Conservation (phyloP, 2,888 invertebrate species). For the Coelinius sp. region DNA sequence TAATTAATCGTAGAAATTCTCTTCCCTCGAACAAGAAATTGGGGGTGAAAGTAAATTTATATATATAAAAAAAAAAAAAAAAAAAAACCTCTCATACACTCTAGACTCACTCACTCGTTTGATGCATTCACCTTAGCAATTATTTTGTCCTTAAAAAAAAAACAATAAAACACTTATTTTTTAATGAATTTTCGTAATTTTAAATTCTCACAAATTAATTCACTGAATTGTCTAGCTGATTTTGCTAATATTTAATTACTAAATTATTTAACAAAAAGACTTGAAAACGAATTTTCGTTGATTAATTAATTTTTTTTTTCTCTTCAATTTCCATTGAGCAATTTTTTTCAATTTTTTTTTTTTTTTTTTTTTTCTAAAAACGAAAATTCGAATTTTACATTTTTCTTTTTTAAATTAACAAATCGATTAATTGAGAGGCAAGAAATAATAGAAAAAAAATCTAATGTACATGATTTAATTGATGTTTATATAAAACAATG, state of each 20-base stretch:
- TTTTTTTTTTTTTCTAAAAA: background rate
- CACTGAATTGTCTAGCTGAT: background rate
- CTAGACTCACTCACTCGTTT: slow-evolving; percentile 40
- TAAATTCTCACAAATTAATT: background rate
- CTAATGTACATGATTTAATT: background rate
- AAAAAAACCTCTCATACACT: slow-evolving; percentile 51
- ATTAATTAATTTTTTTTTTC: background rate
- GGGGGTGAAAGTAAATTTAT: too few species aligned
- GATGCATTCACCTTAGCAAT: slow-evolving; percentile 62
- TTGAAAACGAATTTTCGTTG: slow-evolving; percentile 11
- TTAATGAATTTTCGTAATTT: background rate
- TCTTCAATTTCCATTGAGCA: background rate
- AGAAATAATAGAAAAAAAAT: background rate
- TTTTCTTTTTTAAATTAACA: background rate
- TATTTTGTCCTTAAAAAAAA: slow-evolving; percentile 61
- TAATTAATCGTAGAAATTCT: too few species aligned
- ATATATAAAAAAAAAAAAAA: too few species aligned
- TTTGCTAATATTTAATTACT: background rate
- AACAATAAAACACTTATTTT: slow-evolving; percentile 20
- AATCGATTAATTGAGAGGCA: background rate
- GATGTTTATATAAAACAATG: background rate
- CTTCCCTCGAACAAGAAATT: too few species aligned
- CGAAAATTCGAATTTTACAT: slow-evolving; percentile 27
- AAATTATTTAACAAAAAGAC: background rate
- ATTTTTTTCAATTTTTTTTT: background rate